Evolutionary conservation across 2,113 vertebrate species (phyloP), one percentile per base, ranked within the genome.

Genomic region (Sceloporus tristichus): DNA sequence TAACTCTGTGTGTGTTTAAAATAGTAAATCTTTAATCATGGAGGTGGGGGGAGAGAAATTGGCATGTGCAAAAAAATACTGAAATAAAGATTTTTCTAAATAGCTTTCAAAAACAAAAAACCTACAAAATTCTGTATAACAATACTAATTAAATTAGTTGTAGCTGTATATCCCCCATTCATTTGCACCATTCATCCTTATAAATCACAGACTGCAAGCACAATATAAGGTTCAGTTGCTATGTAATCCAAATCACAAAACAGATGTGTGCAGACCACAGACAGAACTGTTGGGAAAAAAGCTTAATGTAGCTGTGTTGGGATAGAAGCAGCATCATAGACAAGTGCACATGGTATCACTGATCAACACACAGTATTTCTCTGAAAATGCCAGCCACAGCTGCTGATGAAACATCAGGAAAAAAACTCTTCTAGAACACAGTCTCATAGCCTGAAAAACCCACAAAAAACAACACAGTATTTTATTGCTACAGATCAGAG

Each of bases 161-260:
- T 34, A 34, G 34, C 34, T 34, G 34, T 34, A 34, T 34, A 34
- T 34, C 14, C 56, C 10, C 56, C 56, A 59, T 59, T 59, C 56
- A 89, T 87, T 87, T 92, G 75, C 87, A 92, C 84, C 68, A 94
- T 85, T 84, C 6, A 2, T 80, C 84, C 2, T 77, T 9, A 18
- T 18, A 2, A 13, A 86, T 56, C 90, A 7, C 83, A 62, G 19
- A 27, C 18, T 59, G 29, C 18, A 62, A 18, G 3, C 34, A 59
- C n/a, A 80, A 80, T 62, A 34, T 9, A 62, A 62, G 5, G 4
- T 13, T 9, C 3, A 23, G 19, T 23, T 76, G 74, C 16, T 62
- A 18, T 62, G 18, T 80, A n/a, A 29, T 16, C 29, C 25, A 79
- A 79, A 79, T 9, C 5, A 38, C 8, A 80, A 62, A 8, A 62